phyloP scores from a whole-genome alignment of 2,113 vertebrate genomes.

The Corythaixoides concolor region DNA sequence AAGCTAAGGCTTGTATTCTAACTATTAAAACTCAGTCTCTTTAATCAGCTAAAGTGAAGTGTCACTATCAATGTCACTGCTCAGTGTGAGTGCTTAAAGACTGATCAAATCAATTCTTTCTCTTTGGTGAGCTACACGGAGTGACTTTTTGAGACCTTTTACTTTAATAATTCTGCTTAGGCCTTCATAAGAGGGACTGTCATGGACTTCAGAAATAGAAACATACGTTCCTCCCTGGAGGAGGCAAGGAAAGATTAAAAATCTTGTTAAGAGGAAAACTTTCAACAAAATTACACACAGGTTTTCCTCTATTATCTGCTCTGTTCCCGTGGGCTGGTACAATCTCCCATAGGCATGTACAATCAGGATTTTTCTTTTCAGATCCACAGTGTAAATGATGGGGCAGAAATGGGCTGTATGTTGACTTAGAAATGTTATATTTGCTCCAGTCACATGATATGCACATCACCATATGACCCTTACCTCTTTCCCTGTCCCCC shows the following conservation, averaged over 20 bases:
- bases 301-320: background rate
- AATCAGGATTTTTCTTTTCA: background rate
- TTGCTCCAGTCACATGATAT: background rate
- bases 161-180: slow-evolving; percentile 9
- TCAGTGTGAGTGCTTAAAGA: background rate
- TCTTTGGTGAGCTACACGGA: background rate
- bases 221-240: background rate
- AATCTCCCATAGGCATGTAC: background rate
- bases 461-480: accelerated
- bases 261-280: background rate
- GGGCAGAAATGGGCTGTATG: background rate
- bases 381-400: background rate
- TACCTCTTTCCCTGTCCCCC: background rate
- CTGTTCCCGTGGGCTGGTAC: background rate
- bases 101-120: background rate
- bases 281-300: background rate
- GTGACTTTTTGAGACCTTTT: slow-evolving; percentile 9
- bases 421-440: background rate
- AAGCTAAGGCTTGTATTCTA: background rate
- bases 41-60: background rate
- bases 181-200: background rate
- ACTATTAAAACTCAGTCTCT: background rate
- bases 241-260: slow-evolving; percentile 14
- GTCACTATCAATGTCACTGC: background rate
- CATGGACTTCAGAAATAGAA: slow-evolving; percentile 15